Percentiles rank a stretch among this genome's conserved stretches.
Conservation (phyloP, 1,140 invertebrate species). For the Panulirus ornatus region DNA sequence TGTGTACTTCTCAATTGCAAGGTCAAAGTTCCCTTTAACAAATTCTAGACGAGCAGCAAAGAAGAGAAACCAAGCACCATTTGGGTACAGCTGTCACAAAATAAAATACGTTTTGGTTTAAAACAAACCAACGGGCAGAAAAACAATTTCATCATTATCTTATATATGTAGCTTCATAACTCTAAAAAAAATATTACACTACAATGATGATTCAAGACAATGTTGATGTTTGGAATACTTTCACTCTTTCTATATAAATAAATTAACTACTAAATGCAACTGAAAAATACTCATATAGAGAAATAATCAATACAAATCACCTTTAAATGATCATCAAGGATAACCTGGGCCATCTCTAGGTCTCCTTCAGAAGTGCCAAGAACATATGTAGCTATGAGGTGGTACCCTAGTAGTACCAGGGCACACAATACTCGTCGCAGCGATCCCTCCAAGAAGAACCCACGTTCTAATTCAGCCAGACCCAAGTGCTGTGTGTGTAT, state of each 20-base stretch:
- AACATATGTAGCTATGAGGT: constrained; percentile 90
- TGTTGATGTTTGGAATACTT: too few species aligned
- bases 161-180: too few species aligned
- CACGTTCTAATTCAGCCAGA: constrained; percentile 86
- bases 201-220: too few species aligned
- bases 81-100: constrained; percentile 83
- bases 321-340: constrained; percentile 85
- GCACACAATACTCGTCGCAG: constrained; percentile 91
- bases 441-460: constrained; percentile 84
- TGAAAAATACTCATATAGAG: neutral
- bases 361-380: constrained; percentile 89
- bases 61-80: constrained; percentile 95
- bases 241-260: too few species aligned
- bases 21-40: constrained; percentile 87
- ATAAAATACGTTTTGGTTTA: constrained; percentile 44
- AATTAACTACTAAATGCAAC: too few species aligned
- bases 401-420: constrained; percentile 89
- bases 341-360: constrained; percentile 85
- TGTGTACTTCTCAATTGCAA: constrained; percentile 88
- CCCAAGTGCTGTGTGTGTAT: constrained; percentile 81
- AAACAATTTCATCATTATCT: too few species aligned
- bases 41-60: constrained; percentile 92
- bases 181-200: too few species aligned
- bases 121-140: too few species aligned
- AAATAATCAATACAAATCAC: constrained; percentile 78